A percentile compares a stretch with the other conserved stretches of the same genome.
These are phyloP conservation scores for Crotophaga sulcirostris DNA, from an alignment of 2,113 vertebrate species.

Conservation along the genomic window DNA sequence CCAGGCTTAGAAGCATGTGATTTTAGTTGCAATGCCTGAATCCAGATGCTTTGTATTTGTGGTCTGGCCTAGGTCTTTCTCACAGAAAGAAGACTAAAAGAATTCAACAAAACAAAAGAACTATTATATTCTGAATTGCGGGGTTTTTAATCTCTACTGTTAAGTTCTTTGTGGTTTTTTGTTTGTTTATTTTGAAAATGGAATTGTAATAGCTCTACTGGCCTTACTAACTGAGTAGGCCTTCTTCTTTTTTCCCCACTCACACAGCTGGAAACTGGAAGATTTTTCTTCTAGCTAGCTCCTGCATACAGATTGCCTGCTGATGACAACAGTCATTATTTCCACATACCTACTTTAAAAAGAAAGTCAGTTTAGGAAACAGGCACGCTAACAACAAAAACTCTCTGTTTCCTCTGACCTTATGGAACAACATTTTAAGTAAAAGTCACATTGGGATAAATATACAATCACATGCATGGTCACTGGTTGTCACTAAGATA, in stretches of 20 bases:
- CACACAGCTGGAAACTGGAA: not conserved
- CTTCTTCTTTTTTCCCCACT: not conserved
- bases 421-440: not conserved
- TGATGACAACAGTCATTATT: constrained; percentile 20
- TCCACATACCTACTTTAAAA: constrained; percentile 23
- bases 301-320: not conserved
- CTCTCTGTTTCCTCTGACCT: not conserved
- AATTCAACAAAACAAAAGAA: not conserved
- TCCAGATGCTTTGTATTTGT: not conserved
- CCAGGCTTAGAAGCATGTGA: not conserved
- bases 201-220: constrained; percentile 28
- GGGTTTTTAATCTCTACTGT: rapidly evolving
- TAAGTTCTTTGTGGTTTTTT: not conserved
- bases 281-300: not conserved
- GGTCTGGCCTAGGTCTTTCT: not conserved
- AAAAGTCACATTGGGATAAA: not conserved
- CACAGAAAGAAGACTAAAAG: not conserved
- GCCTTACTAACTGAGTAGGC: not conserved
- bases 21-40: not conserved
- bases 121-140: not conserved
- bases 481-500: not conserved
- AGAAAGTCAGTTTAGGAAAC: not conserved
- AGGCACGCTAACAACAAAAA: not conserved
- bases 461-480: not conserved
- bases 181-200: not conserved